phyloP scores from a whole-genome alignment of 2,797 vertebrate species.

The Bovichtus diacanthus region DNA sequence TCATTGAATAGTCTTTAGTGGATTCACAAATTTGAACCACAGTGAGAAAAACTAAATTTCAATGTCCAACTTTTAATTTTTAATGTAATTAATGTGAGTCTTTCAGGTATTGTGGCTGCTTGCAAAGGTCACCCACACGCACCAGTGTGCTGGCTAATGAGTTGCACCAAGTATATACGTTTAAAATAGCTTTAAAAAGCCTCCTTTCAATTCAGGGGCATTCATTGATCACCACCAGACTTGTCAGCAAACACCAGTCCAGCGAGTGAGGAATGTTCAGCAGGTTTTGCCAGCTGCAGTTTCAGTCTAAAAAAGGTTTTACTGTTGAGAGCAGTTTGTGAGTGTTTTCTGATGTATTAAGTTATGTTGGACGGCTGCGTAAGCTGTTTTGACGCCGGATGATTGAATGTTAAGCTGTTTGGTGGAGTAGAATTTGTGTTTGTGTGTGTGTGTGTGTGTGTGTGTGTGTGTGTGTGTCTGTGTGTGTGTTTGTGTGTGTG shows the following conservation, averaged over 20 bases:
- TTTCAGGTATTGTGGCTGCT: background rate
- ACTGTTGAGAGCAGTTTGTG: constrained; percentile 21
- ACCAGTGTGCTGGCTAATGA: background rate
- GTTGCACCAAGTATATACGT: constrained; percentile 14
- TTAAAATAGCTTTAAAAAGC: constrained; percentile 38
- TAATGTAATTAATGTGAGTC: background rate
- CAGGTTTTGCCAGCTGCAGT: constrained; percentile 16
- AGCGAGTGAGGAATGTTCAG: constrained; percentile 24
- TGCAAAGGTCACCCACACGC: background rate
- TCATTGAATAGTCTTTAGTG: accelerated
- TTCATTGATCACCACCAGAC: constrained; percentile 54
- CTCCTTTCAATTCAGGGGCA: constrained; percentile 32
- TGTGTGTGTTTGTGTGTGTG: constrained; percentile 13
- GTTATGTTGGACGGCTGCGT: constrained; percentile 31
- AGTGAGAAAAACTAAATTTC: background rate
- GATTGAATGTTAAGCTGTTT: constrained; percentile 51
- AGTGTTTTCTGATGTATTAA: constrained; percentile 42
- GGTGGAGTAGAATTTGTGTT: constrained; percentile 17
- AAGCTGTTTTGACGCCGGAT: constrained; percentile 27
- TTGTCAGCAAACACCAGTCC: constrained; percentile 41
- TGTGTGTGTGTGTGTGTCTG: constrained; percentile 9
- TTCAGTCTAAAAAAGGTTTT: constrained; percentile 47
- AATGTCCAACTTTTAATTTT: background rate
- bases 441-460: constrained; percentile 26
- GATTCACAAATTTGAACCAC: background rate